Base-by-base conservation (phyloP, 2,797 vertebrate species). In the Spondyliosoma cantharus region DNA sequence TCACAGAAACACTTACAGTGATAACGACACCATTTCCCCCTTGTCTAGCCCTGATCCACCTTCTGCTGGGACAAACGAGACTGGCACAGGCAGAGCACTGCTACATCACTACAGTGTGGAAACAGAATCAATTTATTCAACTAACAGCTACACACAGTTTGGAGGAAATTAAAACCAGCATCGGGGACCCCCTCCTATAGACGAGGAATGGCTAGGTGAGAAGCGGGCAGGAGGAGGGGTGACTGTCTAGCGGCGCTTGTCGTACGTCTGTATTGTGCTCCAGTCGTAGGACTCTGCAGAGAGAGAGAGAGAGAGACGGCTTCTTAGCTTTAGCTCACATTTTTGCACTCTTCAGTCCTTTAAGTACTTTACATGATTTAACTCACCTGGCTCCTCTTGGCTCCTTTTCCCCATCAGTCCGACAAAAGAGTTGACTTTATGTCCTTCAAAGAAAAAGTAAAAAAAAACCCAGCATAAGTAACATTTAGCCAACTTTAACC, bases 401-500 rank as follows among this genome's bases (percentile, higher is more conserved):
- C 93, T 95, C 75, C 95, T 91, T 86, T 95, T 96, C 4, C 95
- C 95, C 95, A 96, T 96, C 90, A 96, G 90, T 6, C 95, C 95
- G 5, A 95, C 94, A 83, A 96, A 96, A 9, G 95, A 95, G 87
- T 95, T 95, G 73, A 95, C 82, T 94, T 95, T 95, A 93, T 96
- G 95, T 71, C 95, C 95, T 96, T 80, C 0, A 76, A 72, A 71
- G 1, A 49, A 59, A 79, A 71, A 16, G 0, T 8, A 14, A 3
- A 12, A 3, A 12, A 19, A 9, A 45, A 46, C 32, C n/a, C n/a
- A 69, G 11, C 19, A 32, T 4, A 2, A 15, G 7, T 12, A 9
- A 25, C 3, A 6, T 66, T 24, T 4, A 49, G 20, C 4, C 2
- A 2, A 57, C 27, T 29, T 3, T 8, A 45, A 17, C 14, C 25